These are phyloP conservation scores for Aspidoscelis tigris DNA, from an alignment of 2,113 vertebrate genomes.

Conservation along the genomic window DNA sequence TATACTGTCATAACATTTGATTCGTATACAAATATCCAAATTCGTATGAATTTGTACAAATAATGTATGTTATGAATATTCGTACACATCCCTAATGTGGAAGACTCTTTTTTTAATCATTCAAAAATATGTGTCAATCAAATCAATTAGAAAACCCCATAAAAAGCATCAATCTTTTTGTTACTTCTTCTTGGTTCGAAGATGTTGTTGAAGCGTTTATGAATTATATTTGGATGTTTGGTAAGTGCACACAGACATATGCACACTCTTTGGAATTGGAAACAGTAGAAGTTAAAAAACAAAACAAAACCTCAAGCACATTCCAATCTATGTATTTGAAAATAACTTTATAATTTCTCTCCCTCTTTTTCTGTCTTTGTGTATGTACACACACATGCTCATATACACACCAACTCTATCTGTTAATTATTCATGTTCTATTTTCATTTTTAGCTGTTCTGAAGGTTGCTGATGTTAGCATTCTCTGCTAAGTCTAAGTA, in stretches of 20 bases:
- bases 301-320: too few species aligned
- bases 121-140: too few species aligned
- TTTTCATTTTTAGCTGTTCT: constrained; percentile 58
- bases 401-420: constrained; percentile 31
- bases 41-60: too few species aligned
- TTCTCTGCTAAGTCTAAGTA: constrained; percentile 56
- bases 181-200: neutral
- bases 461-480: constrained; percentile 67
- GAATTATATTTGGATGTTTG: neutral
- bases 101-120: too few species aligned
- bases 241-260: neutral
- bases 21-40: too few species aligned
- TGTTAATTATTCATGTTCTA: constrained; percentile 69
- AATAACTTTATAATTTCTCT: neutral
- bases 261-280: neutral
- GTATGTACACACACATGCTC: constrained; percentile 19
- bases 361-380: too few species aligned
- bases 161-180: neutral
- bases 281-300: neutral
- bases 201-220: neutral
- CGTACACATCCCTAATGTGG: too few species aligned
- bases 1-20: too few species aligned
- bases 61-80: too few species aligned
- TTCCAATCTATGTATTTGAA: neutral
- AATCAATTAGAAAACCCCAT: too few species aligned